Percentiles rank a stretch among this genome's conserved stretches.
phyloP scores from a whole-genome alignment of 1,140 invertebrate species.

The Lordiphosa mommai region DNA sequence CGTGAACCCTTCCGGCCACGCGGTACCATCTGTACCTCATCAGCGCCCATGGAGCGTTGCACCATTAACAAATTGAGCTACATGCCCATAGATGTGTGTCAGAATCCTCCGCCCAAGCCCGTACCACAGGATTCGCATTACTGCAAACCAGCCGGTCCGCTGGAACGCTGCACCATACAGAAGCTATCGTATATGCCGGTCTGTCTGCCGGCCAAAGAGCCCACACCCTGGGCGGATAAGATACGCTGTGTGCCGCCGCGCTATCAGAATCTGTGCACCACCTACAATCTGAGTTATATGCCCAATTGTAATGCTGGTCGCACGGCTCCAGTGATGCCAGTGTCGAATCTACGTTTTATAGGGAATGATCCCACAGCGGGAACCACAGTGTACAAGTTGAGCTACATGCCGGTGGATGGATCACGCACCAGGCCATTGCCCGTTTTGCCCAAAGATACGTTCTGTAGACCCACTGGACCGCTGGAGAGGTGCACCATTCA shows the following conservation, averaged over 20 bases:
- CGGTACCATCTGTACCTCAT: constrained; percentile 80
- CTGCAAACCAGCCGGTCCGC: constrained; percentile 76
- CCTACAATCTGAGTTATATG: constrained; percentile 79
- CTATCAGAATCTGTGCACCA: constrained; percentile 68
- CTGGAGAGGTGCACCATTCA: constrained; percentile 81
- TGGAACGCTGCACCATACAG: constrained; percentile 81
- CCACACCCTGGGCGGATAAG: constrained; percentile 81
- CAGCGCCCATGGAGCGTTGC: constrained; percentile 81
- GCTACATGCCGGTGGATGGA: constrained; percentile 81
- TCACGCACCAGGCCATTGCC: constrained; percentile 62
- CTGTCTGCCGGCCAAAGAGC: constrained; percentile 80
- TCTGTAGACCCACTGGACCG: constrained; percentile 68
- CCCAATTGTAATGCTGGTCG: constrained; percentile 80
- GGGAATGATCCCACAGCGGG: constrained; percentile 47
- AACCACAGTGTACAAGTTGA: constrained; percentile 81
- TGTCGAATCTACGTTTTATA: constrained; percentile 46
- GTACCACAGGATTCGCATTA: constrained; percentile 79
- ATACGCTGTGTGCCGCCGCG: constrained; percentile 62
- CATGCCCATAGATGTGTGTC: constrained; percentile 80
- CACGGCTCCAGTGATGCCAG: constrained; percentile 77
- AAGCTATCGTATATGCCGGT: constrained; percentile 83
- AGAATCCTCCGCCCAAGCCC: constrained; percentile 73
- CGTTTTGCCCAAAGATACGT: constrained; percentile 80
- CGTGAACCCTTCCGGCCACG: constrained; percentile 81
- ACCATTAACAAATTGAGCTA: constrained; percentile 81